Evolutionary conservation across 2,888 invertebrate genomes (phyloP).

Genomic region (Lordiphosa fenestrarum): DNA sequence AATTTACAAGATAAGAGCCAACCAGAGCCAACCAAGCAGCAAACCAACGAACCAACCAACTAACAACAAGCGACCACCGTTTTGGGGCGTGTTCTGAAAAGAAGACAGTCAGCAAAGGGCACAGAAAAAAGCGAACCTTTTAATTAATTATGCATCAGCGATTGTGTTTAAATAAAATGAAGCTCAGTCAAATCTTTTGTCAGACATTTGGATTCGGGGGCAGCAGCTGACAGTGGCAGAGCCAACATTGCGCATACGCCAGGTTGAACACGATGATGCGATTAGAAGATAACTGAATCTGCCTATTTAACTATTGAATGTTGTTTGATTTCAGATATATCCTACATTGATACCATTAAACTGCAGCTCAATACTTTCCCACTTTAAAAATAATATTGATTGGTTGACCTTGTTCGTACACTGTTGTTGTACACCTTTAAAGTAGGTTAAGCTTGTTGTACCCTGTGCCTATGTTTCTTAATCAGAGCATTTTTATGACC

Average conservation of each 20-base stretch:
- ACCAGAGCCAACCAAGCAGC: conserved; percentile 40
- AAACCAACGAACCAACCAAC: conserved; percentile 39
- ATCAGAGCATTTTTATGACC: too few species aligned
- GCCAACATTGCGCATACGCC: conserved; percentile 49
- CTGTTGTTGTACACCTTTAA: too few species aligned
- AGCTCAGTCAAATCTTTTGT: conserved; percentile 49
- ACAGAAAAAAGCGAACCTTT: conserved; percentile 45
- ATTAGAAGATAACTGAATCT: conserved; percentile 20
- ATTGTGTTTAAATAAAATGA: conserved; percentile 71
- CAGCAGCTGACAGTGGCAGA: conserved; percentile 22
- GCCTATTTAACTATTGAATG: conserved; percentile 7
- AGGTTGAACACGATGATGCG: conserved; percentile 25
- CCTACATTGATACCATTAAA: too few species aligned
- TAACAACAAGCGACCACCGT: conserved; percentile 29
- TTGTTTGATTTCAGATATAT: neutral
- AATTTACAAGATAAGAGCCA: conserved; percentile 76
- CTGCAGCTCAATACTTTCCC: too few species aligned
- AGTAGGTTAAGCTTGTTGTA: too few species aligned
- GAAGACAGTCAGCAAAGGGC: conserved; percentile 34
- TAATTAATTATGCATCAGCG: conserved; percentile 78
- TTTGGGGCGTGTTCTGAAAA: conserved; percentile 65
- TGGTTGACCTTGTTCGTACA: too few species aligned
- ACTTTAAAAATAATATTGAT: too few species aligned
- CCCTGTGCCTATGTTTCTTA: too few species aligned
- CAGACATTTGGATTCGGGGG: conserved; percentile 22